Percentiles rank a stretch among this genome's conserved stretches.
Conservation (phyloP, 1,140 invertebrate species). For the Solenopsis fugax region DNA sequence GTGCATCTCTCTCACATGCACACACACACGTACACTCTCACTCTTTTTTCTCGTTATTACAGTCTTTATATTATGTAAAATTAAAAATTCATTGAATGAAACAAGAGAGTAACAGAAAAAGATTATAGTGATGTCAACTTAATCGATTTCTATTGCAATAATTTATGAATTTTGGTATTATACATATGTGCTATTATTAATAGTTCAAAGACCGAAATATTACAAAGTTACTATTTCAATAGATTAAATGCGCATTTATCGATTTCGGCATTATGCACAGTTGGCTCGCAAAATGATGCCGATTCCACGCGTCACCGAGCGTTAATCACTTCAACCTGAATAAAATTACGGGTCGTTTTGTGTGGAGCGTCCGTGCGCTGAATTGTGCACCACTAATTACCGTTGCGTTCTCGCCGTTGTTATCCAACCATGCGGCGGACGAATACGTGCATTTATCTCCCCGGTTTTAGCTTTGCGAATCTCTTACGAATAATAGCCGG, state of each 20-base stretch:
- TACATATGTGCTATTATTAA: constrained; percentile 34
- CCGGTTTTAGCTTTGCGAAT: constrained; percentile 56
- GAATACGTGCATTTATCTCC: constrained; percentile 62
- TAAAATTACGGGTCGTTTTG: constrained; percentile 67
- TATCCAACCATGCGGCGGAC: constrained; percentile 58
- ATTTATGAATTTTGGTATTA: constrained; percentile 12
- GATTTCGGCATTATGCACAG: constrained; percentile 65
- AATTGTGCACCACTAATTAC: constrained; percentile 64
- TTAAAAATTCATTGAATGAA: background rate
- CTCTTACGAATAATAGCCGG: constrained; percentile 51
- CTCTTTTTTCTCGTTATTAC: background rate
- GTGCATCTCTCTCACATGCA: background rate
- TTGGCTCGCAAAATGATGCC: constrained; percentile 65
- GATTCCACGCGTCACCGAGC: constrained; percentile 65
- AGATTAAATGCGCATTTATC: constrained; percentile 61
- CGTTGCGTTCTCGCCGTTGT: constrained; percentile 63
- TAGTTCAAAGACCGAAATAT: constrained; percentile 38
- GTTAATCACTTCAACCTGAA: constrained; percentile 66
- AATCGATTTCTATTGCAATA: constrained; percentile 32
- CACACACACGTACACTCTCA: background rate
- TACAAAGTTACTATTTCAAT: constrained; percentile 59
- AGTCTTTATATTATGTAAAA: no score
- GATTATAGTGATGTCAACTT: background rate
- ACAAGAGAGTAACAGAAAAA: background rate
- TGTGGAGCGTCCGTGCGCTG: constrained; percentile 54